Evolutionary conservation across 2,888 invertebrate genomes (phyloP).

Genomic region (Litoditis marina): DNA sequence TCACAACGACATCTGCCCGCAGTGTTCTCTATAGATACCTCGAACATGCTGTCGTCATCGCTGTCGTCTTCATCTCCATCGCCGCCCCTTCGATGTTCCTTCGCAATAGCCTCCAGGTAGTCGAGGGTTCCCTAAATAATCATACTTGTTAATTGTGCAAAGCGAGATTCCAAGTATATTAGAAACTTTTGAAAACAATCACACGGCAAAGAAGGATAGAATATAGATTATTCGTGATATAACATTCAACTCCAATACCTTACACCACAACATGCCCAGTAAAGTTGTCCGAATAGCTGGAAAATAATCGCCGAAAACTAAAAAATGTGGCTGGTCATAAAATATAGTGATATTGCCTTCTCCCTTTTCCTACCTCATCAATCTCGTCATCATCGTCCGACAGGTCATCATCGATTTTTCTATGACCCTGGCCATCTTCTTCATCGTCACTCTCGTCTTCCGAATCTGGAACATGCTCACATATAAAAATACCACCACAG

Average conservation of each 20-base stretch:
- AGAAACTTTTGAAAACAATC: background rate
- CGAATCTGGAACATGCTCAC: constrained; percentile 14
- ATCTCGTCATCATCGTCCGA: constrained; percentile 20
- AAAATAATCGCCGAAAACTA: no score
- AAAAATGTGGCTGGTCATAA: no score
- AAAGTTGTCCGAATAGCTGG: no score
- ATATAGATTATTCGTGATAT: background rate
- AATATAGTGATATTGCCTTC: no score
- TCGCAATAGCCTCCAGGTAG: constrained; percentile 13
- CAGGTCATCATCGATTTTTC: constrained; percentile 21
- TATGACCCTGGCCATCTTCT: constrained; percentile 13
- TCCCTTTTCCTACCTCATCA: constrained; percentile 1
- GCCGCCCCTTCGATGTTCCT: constrained; percentile 11
- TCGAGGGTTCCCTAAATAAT: constrained; percentile 5
- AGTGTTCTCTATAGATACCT: background rate
- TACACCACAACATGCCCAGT: no score
- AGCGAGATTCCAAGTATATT: background rate
- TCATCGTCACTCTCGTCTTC: constrained; percentile 17
- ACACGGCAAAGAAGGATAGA: background rate
- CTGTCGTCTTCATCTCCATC: constrained; percentile 2
- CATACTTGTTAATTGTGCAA: background rate
- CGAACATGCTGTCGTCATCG: constrained; percentile 6
- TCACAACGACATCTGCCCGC: no score
- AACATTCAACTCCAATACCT: no score
- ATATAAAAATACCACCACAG: no score